Conservation (phyloP, 2,888 invertebrate genomes). For the Caenorhabditis japonica region DNA sequence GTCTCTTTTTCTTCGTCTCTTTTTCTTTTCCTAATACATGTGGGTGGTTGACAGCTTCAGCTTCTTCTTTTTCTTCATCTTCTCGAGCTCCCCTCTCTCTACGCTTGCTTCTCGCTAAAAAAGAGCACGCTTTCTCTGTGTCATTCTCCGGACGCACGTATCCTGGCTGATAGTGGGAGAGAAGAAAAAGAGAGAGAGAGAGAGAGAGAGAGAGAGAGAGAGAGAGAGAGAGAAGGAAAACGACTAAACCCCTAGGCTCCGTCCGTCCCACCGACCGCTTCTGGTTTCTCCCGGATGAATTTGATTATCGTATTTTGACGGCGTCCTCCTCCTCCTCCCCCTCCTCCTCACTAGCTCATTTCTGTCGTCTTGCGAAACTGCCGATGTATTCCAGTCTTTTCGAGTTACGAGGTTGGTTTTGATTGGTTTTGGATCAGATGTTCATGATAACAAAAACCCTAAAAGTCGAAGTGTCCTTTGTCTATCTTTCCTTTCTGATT, state of each 20-base stretch:
- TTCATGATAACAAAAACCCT: background rate
- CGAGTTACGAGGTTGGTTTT: constrained; percentile 50
- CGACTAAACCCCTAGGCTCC: constrained; percentile 10
- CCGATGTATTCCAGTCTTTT: constrained; percentile 56
- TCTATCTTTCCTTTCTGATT: no score
- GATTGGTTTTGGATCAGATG: constrained; percentile 15
- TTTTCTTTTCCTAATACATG: constrained; percentile 18
- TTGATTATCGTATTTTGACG: constrained; percentile 53
- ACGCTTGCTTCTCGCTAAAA: constrained; percentile 16
- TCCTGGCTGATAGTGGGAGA: constrained; percentile 29
- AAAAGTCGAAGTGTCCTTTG: no score
- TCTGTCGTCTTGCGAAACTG: constrained; percentile 17
- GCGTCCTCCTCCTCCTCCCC: constrained; percentile 28
- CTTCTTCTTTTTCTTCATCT: background rate
- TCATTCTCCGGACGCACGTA: constrained; percentile 17
- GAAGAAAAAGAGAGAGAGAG: constrained; percentile 31
- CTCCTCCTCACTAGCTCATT: constrained; percentile 16
- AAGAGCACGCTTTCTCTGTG: constrained; percentile 4
- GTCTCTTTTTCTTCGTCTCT: no score
- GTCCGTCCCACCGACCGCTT: constrained; percentile 30
- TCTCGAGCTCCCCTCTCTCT: constrained; percentile 15
- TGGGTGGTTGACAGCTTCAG: constrained; percentile 36
- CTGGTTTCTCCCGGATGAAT: constrained; percentile 51
- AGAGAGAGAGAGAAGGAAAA: constrained; percentile 29
- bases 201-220: constrained; percentile 22